Conservation (phyloP, 30 jellyfish, hydroid and myxozoan species). For the Clytia hemisphaerica region DNA sequence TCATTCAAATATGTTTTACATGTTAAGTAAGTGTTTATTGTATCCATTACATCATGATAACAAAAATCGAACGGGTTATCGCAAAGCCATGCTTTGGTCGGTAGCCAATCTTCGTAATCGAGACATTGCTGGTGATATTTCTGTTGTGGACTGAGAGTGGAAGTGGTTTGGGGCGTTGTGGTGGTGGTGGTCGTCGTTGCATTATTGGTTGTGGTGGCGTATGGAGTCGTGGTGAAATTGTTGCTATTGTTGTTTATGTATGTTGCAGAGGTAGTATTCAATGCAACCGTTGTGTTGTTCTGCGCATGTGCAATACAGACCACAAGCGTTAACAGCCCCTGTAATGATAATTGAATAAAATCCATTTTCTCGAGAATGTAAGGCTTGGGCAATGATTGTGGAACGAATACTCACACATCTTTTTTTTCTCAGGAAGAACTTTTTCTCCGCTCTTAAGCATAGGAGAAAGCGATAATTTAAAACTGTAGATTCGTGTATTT, state of each 20-base stretch:
- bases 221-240: constrained; percentile 3
- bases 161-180: not conserved
- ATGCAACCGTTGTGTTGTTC: not conserved
- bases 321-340: too few species aligned
- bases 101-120: not conserved
- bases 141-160: not conserved
- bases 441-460: too few species aligned
- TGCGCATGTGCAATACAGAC: not conserved
- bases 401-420: too few species aligned
- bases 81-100: not conserved
- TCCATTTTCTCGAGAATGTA: too few species aligned
- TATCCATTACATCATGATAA: not conserved
- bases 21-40: not conserved
- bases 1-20: not conserved
- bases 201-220: not conserved
- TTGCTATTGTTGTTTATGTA: too few species aligned
- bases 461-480: too few species aligned
- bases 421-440: too few species aligned
- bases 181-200: not conserved
- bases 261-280: not conserved
- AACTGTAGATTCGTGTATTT: too few species aligned
- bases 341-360: too few species aligned
- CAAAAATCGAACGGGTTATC: not conserved
- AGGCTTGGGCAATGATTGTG: too few species aligned
- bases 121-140: not conserved